Conservation (phyloP, 2,797 vertebrate species). For the Sebastes itinus region DNA sequence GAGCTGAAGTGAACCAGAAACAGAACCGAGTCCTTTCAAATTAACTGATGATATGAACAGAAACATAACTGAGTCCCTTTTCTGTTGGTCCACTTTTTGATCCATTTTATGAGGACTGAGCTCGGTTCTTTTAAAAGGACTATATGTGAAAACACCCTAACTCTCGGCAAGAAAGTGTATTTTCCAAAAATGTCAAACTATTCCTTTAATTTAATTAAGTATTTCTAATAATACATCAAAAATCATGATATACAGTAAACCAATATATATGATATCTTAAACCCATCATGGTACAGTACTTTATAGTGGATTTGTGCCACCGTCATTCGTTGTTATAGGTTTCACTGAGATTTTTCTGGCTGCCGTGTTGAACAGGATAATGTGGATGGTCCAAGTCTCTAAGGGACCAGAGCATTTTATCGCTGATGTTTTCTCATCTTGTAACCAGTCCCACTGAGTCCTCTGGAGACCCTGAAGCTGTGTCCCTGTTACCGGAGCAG, state of each 20-base stretch:
- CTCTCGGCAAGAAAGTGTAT: no score
- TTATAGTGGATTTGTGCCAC: background rate
- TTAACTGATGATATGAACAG: no score
- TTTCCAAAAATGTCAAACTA: background rate
- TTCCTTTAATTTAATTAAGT: background rate
- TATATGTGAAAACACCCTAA: no score
- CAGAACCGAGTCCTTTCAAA: no score
- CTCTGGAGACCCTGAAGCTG: conserved; percentile 1
- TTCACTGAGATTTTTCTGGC: background rate
- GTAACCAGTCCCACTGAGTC: background rate
- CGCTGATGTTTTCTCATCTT: background rate
- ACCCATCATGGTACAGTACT: background rate
- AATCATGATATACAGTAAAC: background rate
- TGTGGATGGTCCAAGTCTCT: background rate
- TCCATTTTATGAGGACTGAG: no score
- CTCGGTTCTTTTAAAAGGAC: no score
- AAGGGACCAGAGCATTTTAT: background rate
- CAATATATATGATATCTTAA: background rate
- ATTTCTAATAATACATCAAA: background rate
- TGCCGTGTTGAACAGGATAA: background rate
- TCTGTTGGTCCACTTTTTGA: no score
- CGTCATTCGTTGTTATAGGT: background rate
- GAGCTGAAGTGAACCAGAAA: no score
- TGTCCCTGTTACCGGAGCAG: background rate
- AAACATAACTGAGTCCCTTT: no score